phyloP scores from a whole-genome alignment of 2,888 invertebrate genomes.

The Hyles lineata region DNA sequence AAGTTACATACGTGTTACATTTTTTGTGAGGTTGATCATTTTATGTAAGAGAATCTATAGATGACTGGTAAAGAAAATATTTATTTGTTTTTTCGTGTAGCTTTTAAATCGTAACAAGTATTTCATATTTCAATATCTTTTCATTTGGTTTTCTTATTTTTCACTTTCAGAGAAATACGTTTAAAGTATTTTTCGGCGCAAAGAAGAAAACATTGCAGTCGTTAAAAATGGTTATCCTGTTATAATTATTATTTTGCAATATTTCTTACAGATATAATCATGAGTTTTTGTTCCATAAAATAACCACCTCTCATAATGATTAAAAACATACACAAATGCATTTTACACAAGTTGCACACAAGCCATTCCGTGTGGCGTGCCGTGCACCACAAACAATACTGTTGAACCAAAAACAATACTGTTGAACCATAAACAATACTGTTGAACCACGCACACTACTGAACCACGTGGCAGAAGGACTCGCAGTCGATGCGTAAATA shows the following conservation, averaged over 20 bases:
- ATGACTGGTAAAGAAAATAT: too few relatives aligned
- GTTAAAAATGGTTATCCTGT: too few relatives aligned
- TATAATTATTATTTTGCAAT: too few relatives aligned
- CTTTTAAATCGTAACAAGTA: too few relatives aligned
- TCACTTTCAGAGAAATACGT: neutral
- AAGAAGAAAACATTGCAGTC: neutral
- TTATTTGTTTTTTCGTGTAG: too few relatives aligned
- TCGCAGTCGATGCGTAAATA: neutral
- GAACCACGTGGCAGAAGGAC: neutral
- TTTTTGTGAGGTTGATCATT: neutral
- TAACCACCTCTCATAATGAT: neutral
- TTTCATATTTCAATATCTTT: neutral
- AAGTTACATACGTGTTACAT: constrained; percentile 1
- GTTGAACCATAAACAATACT: neutral
- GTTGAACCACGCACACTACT: neutral
- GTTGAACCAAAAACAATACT: neutral
- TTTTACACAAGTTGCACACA: constrained; percentile 36
- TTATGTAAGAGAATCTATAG: neutral
- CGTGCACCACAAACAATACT: constrained; percentile 5
- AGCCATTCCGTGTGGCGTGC: constrained; percentile 37
- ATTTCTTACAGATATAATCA: too few relatives aligned
- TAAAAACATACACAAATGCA: constrained; percentile 6
- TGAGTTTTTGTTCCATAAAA: neutral
- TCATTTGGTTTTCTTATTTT: neutral
- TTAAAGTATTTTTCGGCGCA: neutral